These are phyloP conservation scores for Synanthedon andrenaeformis DNA, from an alignment of 2,888 invertebrate species.

Conservation along the genomic window DNA sequence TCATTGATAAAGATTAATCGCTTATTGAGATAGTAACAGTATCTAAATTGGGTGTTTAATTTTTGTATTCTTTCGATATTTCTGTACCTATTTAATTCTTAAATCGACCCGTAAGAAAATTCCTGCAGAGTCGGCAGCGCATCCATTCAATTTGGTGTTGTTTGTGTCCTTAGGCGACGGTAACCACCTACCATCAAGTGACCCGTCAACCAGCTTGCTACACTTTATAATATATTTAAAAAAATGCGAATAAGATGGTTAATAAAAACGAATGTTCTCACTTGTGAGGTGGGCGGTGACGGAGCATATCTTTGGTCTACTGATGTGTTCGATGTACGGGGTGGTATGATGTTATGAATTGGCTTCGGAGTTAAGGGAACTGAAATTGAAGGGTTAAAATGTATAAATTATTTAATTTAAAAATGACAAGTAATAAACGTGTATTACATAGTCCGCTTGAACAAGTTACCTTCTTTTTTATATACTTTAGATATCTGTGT, in stretches of 20 bases:
- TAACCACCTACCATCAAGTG: neutral
- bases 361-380: constrained; percentile 71
- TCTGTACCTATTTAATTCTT: neutral
- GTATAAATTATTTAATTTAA: neutral
- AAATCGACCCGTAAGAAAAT: neutral
- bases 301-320: constrained; percentile 37
- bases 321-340: constrained; percentile 42
- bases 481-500: too few species aligned
- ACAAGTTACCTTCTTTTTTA: constrained; percentile 42
- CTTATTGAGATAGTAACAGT: neutral
- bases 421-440: neutral
- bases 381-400: constrained; percentile 21
- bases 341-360: constrained; percentile 73
- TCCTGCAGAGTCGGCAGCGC: neutral
- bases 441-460: too few species aligned
- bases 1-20: constrained; percentile 11
- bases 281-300: constrained; percentile 45
- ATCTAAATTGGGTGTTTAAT: too few species aligned
- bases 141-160: neutral
- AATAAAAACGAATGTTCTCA: constrained; percentile 39
- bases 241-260: constrained; percentile 17
- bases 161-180: neutral
- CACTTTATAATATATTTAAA: neutral
- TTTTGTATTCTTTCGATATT: too few species aligned
- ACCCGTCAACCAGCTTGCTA: neutral